Base-by-base conservation (phyloP, 64 coral and sea anemone genomes). In the Stichodactyla helianthus region DNA sequence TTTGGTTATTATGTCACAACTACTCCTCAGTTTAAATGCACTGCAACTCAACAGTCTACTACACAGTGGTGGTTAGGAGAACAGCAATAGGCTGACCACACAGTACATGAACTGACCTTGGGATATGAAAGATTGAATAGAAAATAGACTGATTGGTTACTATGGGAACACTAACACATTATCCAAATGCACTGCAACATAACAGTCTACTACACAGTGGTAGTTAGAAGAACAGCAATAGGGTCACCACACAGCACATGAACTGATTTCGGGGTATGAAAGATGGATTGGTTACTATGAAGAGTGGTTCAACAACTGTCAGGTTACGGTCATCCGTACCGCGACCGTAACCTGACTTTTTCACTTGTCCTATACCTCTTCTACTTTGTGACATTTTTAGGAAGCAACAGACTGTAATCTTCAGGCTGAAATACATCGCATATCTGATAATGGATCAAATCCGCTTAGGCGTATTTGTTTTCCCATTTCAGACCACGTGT, bases 51-150 rank as follows among this genome's bases (percentile, higher is more conserved):
- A 78, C 26, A 78, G 26, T 78, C 74, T 17, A 78, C 74, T 12
- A 78, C 74, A 28, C 74, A 78, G 74, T 78, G 74, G 74, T 78
- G 74, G 74, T 78, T 78, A 78, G 27, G 27, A 78, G 74, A 78
- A 63, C 10, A 63, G 60, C 60, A 63, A 63, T 63, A 63, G 60
- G 60, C 16, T 20, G 60, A 1, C 60, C 5, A 63, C 17, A 63
- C 60, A 19, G 60, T 19, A 63, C 60, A 63, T 63, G 16, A 19
- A 14, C 60, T 20, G 60, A 63, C 57, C 10, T 59, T 59, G 57
- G 16, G 57, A 59, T 59, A 59, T 10, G 57, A 11, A 11, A 59
- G 10, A 4, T 59, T 59, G n/a, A n/a, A n/a, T n/a, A n/a, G n/a
- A n/a, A n/a, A n/a, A n/a, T n/a, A n/a, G n/a, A n/a, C n/a, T n/a